Percentiles rank a stretch among this genome's conserved stretches.
phyloP scores from a whole-genome alignment of 1,140 invertebrate genomes.

The Myzus persicae region DNA sequence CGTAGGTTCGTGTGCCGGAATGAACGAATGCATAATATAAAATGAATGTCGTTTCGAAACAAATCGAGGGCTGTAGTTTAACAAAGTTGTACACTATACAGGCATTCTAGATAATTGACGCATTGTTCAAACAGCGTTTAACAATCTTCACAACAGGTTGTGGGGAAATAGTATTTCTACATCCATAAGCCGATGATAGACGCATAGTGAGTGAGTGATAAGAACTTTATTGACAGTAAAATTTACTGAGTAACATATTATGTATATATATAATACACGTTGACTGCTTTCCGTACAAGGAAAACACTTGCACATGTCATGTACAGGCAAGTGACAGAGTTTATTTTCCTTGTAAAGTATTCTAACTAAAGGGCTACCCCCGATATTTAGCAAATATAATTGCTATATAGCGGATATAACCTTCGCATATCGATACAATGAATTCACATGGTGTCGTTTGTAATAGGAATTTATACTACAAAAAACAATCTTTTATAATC shows the following conservation, averaged over 20 bases:
- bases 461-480: neutral
- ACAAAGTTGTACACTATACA: neutral
- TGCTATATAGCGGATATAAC: no score
- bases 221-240: constrained; percentile 44
- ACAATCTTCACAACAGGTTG: constrained; percentile 36
- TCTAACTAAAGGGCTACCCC: neutral
- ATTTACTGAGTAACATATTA: neutral
- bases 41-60: constrained; percentile 42
- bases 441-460: neutral
- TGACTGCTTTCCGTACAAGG: constrained; percentile 7
- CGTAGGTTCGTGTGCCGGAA: constrained; percentile 14
- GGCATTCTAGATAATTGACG: constrained; percentile 43
- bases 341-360: neutral
- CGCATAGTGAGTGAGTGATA: neutral
- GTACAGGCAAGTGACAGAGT: neutral
- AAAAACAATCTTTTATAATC: neutral
- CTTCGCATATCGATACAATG: neutral
- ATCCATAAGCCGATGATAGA: neutral
- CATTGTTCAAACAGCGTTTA: constrained; percentile 36
- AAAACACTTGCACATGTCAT: neutral
- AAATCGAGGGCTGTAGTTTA: constrained; percentile 28
- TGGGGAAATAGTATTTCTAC: constrained; percentile 34
- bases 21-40: constrained; percentile 35
- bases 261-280: neutral
- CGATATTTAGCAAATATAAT: neutral